phyloP scores from a whole-genome alignment of 2,888 invertebrate genomes.

The Melolontha melolontha region DNA sequence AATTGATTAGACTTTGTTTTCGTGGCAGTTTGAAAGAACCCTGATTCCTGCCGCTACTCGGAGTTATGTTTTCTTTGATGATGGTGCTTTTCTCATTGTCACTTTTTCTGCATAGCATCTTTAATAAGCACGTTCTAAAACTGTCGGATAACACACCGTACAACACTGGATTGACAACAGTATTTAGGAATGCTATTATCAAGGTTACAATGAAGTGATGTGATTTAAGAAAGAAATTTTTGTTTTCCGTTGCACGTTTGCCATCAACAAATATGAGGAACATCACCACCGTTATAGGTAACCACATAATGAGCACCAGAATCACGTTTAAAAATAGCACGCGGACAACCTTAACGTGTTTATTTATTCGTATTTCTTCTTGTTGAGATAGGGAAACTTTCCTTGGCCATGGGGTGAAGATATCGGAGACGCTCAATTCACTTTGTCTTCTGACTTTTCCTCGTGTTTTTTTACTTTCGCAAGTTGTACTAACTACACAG shows the following conservation, averaged over 20 bases:
- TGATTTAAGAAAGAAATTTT: conserved; percentile 67
- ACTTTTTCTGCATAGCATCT: conserved; percentile 60
- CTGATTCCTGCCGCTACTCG: conserved; percentile 56
- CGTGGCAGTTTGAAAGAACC: conserved; percentile 52
- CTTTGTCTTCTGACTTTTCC: conserved; percentile 64
- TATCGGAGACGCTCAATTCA: conserved; percentile 67
- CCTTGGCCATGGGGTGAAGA: conserved; percentile 66
- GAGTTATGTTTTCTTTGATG: conserved; percentile 51
- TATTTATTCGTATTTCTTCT: conserved; percentile 67
- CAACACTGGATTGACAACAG: conserved; percentile 69
- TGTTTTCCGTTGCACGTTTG: conserved; percentile 66
- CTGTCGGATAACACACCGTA: conserved; percentile 70
- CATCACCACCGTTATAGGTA: conserved; percentile 69
- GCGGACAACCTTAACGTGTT: conserved; percentile 69
- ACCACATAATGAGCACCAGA: conserved; percentile 71
- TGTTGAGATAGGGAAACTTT: conserved; percentile 67
- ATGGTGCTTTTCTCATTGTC: conserved; percentile 45
- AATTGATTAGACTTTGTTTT: conserved; percentile 56
- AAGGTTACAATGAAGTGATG: conserved; percentile 69
- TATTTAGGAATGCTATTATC: conserved; percentile 68
- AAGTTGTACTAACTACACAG: conserved; percentile 62
- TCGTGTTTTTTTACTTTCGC: conserved; percentile 52
- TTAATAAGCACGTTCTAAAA: conserved; percentile 65
- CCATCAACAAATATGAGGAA: conserved; percentile 70
- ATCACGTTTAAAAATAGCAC: conserved; percentile 69